Evolutionary conservation across 2,888 invertebrate genomes (phyloP).

Genomic region (Thera obeliscata): DNA sequence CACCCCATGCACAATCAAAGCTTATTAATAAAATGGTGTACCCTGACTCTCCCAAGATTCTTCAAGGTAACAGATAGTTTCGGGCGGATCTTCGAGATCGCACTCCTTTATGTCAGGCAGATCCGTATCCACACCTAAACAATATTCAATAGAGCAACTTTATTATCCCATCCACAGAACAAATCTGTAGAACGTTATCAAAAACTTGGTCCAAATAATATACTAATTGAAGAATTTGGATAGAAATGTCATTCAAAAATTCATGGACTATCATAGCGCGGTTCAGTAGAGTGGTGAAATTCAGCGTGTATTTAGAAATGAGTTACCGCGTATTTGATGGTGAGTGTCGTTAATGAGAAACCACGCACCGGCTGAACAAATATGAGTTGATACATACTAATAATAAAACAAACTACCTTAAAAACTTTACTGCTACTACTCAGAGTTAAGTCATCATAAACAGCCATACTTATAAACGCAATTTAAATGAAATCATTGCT

Average conservation of each 20-base stretch:
- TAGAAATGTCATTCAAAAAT: slow-evolving; percentile 54
- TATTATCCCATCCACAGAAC: not conserved
- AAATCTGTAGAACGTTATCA: not conserved
- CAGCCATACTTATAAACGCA: too few species aligned
- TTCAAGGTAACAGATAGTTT: slow-evolving; percentile 84
- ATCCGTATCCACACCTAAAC: slow-evolving; percentile 80
- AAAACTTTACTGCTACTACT: not conserved
- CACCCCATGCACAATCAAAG: slow-evolving; percentile 73
- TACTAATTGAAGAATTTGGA: too few species aligned
- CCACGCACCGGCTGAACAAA: slow-evolving; percentile 3
- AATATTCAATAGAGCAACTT: slow-evolving; percentile 56
- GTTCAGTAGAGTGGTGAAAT: slow-evolving; percentile 31
- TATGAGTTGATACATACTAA: not conserved
- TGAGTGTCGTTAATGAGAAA: slow-evolving; percentile 11
- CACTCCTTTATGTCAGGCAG: slow-evolving; percentile 77
- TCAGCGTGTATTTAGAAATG: slow-evolving; percentile 15
- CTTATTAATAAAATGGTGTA: slow-evolving; percentile 62
- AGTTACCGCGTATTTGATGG: not conserved
- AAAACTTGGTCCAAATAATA: not conserved
- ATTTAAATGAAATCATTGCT: too few species aligned
- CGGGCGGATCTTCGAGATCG: slow-evolving; percentile 78
- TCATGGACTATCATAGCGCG: slow-evolving; percentile 51
- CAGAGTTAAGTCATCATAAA: not conserved
- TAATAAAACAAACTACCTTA: slow-evolving; percentile 4
- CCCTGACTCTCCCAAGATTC: slow-evolving; percentile 82